A percentile compares a stretch with the other conserved stretches of the same genome.
Conservation (phyloP, 2,797 vertebrate genomes). For the Uromys caudimaculatus region DNA sequence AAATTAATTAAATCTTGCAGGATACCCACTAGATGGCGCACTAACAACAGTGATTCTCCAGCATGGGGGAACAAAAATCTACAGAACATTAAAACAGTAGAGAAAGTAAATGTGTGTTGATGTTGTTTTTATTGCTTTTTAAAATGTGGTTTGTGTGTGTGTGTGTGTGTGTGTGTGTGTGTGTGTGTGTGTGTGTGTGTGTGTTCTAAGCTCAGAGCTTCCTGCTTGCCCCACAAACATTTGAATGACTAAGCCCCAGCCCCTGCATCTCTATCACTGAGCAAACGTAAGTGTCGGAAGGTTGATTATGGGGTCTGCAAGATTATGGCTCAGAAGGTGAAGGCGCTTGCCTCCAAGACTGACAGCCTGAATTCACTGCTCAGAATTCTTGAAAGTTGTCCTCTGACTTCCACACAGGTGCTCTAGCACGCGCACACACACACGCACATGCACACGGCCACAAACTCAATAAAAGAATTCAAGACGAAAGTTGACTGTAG, state of each 20-base stretch:
- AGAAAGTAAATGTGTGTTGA: not conserved
- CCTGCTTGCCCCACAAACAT: not conserved
- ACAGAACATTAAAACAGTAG: not conserved
- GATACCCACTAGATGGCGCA: constrained; percentile 68
- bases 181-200: not conserved
- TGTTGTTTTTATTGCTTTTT: not conserved
- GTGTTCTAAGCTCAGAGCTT: not conserved
- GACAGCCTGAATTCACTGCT: not conserved
- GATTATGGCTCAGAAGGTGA: not conserved
- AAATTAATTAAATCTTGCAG: not conserved
- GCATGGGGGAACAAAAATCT: not conserved
- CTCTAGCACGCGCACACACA: no score
- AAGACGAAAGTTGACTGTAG: not conserved
- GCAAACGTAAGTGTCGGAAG: not conserved
- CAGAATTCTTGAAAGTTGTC: not conserved
- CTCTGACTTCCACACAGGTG: not conserved
- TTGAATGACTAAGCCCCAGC: no score
- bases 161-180: not conserved
- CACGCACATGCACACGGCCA: not conserved
- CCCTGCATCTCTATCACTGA: not conserved
- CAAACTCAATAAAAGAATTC: not conserved
- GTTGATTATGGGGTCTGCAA: not conserved
- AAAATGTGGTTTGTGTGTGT: not conserved
- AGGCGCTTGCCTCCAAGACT: not conserved
- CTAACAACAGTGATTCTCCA: constrained; percentile 25